phyloP scores from a whole-genome alignment of 2,113 vertebrate genomes.

The Heterotilapia buettikoferi region DNA sequence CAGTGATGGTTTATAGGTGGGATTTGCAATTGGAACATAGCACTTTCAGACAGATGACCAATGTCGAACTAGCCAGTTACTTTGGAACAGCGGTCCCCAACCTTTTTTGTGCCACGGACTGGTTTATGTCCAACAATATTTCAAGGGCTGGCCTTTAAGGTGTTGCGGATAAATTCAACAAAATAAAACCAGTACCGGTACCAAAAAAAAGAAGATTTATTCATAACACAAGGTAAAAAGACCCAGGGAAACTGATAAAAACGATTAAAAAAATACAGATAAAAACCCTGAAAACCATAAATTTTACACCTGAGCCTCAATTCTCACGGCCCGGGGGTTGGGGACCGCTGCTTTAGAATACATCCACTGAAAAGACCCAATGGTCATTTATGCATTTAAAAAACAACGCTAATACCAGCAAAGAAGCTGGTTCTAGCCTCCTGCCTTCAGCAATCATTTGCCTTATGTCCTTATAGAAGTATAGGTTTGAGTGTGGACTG shows the following conservation, averaged over 20 bases:
- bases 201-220: not conserved
- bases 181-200: not conserved
- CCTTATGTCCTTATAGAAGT: too few species aligned
- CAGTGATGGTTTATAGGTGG: not conserved
- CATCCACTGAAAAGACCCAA: not conserved
- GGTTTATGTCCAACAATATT: not conserved
- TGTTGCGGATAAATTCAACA: not conserved
- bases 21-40: not conserved
- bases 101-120: not conserved
- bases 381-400: not conserved
- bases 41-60: not conserved
- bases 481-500: not conserved
- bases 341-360: not conserved
- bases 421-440: not conserved
- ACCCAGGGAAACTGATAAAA: not conserved
- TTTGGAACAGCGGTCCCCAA: not conserved
- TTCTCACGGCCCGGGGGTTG: rapidly evolving
- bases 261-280: not conserved
- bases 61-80: not conserved
- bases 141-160: not conserved
- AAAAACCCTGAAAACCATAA: not conserved
- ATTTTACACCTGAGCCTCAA: not conserved
- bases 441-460: not conserved
- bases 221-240: not conserved
- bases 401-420: not conserved